Percentiles rank a stretch among this genome's conserved stretches.
phyloP scores from a whole-genome alignment of 2,113 vertebrate genomes.

The human region DNA sequence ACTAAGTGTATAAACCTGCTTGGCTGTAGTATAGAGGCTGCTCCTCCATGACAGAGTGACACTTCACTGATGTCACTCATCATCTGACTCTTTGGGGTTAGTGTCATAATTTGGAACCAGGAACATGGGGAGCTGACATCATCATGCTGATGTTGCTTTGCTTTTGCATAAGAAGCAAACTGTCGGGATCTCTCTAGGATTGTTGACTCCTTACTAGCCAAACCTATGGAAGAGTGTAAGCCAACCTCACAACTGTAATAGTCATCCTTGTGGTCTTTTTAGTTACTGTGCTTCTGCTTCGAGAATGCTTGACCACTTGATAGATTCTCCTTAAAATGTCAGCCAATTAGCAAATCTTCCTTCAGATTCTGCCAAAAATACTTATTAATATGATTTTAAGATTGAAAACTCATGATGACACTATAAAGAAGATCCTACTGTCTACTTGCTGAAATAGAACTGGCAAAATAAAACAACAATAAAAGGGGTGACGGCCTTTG shows the following conservation, averaged over 20 bases:
- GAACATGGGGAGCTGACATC: background rate
- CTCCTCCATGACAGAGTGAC: background rate
- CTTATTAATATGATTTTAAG: background rate
- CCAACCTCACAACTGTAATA: background rate
- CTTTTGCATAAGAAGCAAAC: background rate
- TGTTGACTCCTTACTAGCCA: background rate
- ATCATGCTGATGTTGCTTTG: background rate
- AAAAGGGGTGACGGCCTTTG: background rate
- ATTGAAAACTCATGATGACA: background rate
- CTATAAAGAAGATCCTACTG: background rate
- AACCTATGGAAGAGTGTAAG: background rate
- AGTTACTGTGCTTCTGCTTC: background rate
- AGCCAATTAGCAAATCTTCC: background rate
- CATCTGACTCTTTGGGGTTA: background rate
- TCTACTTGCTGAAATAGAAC: background rate
- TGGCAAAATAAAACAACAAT: background rate
- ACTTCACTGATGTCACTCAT: background rate
- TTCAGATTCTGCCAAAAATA: background rate
- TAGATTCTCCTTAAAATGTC: background rate
- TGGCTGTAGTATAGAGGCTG: background rate
- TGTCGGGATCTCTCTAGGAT: background rate
- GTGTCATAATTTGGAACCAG: background rate
- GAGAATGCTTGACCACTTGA: background rate
- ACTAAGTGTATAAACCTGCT: background rate
- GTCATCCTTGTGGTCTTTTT: background rate